Base-by-base conservation (phyloP, 1,140 invertebrate genomes). In the Meteorus sp. region DNA sequence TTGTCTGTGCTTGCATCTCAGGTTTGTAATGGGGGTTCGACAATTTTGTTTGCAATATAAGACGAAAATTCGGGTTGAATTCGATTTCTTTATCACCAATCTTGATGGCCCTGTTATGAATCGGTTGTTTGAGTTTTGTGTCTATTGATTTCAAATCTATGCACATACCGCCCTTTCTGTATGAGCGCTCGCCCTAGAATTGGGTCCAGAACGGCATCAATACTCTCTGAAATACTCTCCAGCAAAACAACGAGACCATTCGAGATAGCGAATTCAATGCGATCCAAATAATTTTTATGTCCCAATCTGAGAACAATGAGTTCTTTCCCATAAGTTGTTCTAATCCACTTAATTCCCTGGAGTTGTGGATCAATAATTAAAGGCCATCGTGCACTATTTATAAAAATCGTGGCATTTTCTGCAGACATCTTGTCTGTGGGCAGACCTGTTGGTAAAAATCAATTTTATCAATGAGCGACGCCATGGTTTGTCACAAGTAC, bases 301-400 rank as follows among this genome's bases (percentile, higher is more conserved):
- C 89, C 90, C 2, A 95, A 77, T 11, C 93, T 82, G 3, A 96
- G 82, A 1, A 94, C 85, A 60, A 86, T 84, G 23, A 97, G 75
- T 0, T 84, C 73, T 0, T 86, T 83, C 0, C 88, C 89, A 66
- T 88, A 92, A 67, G 85, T 89, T 6, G 83, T 89, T 79, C 95
- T 96, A 41, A 98, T 95, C 95, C 95, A 98, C 74, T 96, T 96
- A n/a, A 96, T 86, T 3, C 94, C 95, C 85, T 95, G 92, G 71
- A 88, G 66, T 71, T 94, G 92, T 2, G 95, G 95, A 82, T 98
- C 95, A 62, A 98, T 96, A 83, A 97, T 94, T 0, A 98, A 79
- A 0, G 95, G 94, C 93, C 95, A 97, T 37, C 95, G 82, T 39
- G 92, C 86, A 0, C 93, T 94, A 75, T 91, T 93, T 1, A 88